These are phyloP conservation scores for Pseudopipra pipra DNA, from an alignment of 2,113 vertebrate species.

Conservation along the genomic window DNA sequence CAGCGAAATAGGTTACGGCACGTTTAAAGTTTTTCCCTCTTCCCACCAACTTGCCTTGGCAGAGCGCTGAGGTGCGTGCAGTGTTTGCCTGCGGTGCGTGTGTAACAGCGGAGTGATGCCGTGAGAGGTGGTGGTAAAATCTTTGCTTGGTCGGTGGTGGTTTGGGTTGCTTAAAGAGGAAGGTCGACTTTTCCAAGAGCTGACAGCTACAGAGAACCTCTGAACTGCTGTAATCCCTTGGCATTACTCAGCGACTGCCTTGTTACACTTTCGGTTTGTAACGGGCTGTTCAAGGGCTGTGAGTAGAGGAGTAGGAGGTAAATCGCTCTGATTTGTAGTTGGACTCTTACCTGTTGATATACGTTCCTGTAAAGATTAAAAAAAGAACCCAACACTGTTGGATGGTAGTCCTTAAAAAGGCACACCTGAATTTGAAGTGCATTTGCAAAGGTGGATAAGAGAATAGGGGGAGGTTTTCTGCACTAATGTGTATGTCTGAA, in stretches of 20 bases:
- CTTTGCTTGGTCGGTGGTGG: background rate
- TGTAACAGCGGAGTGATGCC: background rate
- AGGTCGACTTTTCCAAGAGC: background rate
- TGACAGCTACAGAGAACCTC: rapidly evolving
- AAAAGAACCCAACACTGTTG: rapidly evolving
- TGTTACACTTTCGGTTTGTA: background rate
- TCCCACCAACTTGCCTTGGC: background rate
- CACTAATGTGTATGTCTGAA: background rate
- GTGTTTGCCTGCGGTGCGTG: background rate
- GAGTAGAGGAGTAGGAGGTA: background rate
- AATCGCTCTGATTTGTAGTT: background rate
- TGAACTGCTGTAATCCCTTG: background rate
- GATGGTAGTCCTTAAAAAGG: background rate
- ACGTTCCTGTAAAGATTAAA: background rate
- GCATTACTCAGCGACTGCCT: rapidly evolving
- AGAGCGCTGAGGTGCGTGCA: background rate
- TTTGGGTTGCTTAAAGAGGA: background rate
- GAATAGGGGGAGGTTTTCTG: background rate
- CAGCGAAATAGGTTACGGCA: background rate
- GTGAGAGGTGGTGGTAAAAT: background rate
- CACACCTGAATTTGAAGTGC: background rate
- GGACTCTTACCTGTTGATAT: background rate
- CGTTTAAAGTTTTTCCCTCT: background rate
- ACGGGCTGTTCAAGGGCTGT: background rate
- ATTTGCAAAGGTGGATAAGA: background rate